These are phyloP conservation scores for Epiblema foenella DNA, from an alignment of 2,888 invertebrate species.

Conservation along the genomic window DNA sequence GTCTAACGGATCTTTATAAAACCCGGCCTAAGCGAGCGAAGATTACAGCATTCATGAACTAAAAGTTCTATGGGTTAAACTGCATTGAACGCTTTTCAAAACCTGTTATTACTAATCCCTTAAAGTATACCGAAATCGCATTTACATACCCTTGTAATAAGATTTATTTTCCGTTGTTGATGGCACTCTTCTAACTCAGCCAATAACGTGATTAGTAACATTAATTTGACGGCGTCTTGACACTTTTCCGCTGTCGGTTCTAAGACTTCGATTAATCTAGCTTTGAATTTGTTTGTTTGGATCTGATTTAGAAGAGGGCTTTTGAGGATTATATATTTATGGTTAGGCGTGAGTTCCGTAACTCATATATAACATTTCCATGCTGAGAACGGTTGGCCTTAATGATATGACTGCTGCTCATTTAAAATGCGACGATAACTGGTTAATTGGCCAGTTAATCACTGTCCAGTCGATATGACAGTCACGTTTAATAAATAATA, in stretches of 20 bases:
- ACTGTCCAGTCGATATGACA: no score
- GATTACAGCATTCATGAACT: no score
- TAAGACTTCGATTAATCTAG: slow-evolving; percentile 25
- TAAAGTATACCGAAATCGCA: background rate
- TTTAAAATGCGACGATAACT: no score
- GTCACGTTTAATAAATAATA: no score
- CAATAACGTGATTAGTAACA: slow-evolving; percentile 18
- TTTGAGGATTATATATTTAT: background rate
- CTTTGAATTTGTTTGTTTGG: slow-evolving; percentile 27
- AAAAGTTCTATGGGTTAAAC: no score
- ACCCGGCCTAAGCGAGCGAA: no score
- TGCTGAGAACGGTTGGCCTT: no score
- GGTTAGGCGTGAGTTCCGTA: background rate
- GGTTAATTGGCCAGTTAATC: no score
- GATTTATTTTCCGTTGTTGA: background rate
- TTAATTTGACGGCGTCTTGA: slow-evolving; percentile 33
- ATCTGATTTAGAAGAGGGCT: background rate
- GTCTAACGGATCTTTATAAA: no score
- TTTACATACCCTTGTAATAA: background rate
- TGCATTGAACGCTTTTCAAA: no score
- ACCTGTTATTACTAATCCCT: slow-evolving; percentile 3
- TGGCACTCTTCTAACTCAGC: slow-evolving; percentile 6
- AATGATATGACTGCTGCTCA: no score
- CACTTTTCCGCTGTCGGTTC: slow-evolving; percentile 30
- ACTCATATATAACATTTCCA: background rate